Evolutionary conservation across 2,888 invertebrate genomes (phyloP).

Genomic region (Sphaerophoria rueppellii): DNA sequence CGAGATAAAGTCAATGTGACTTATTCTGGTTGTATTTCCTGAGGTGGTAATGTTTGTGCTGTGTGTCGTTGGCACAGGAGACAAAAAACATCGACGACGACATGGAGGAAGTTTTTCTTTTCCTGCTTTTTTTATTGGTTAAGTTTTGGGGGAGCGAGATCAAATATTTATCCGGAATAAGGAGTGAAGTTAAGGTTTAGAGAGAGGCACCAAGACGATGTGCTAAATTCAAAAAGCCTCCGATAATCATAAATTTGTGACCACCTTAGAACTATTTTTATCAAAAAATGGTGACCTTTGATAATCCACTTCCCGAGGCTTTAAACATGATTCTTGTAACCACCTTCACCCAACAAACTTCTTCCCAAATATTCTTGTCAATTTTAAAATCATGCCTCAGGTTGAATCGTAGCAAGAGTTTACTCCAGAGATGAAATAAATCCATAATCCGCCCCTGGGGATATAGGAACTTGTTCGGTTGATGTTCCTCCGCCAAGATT

Average conservation of each 20-base stretch:
- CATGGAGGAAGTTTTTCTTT: background rate
- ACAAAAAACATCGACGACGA: background rate
- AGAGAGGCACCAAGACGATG: no score
- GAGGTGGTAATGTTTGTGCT: background rate
- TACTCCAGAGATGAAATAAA: background rate
- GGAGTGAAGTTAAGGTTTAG: background rate
- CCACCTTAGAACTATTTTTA: background rate
- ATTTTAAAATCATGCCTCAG: background rate
- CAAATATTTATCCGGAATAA: background rate
- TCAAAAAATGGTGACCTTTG: background rate
- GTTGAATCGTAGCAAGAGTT: background rate
- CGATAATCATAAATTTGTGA: no score
- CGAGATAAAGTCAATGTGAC: slow-evolving; percentile 9
- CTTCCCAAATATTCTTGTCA: background rate
- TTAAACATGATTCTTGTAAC: background rate
- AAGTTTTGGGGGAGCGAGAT: slow-evolving; percentile 7
- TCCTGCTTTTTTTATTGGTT: slow-evolving; percentile 1
- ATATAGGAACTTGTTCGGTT: background rate
- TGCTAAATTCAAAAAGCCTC: no score
- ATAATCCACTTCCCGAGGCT: background rate
- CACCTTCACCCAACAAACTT: background rate
- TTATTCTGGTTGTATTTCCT: background rate
- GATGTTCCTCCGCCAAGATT: background rate
- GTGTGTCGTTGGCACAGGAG: background rate
- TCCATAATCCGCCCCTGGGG: slow-evolving; percentile 10